phyloP scores from a whole-genome alignment of 1,140 invertebrate genomes.

The Leptoteleia sp. region DNA sequence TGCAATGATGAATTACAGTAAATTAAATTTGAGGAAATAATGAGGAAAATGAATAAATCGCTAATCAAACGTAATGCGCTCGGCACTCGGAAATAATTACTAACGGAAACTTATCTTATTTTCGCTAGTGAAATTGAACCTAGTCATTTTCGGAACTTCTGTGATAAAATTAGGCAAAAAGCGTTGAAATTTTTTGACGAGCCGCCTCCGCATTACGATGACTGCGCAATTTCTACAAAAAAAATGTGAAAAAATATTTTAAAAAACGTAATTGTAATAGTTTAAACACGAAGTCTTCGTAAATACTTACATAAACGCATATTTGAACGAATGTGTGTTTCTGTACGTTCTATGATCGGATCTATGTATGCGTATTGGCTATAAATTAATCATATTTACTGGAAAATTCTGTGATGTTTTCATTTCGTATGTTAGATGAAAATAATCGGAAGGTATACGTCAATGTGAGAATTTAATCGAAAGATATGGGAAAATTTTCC shows the following conservation, averaged over 20 bases:
- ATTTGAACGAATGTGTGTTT: conserved; percentile 9
- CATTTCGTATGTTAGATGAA: conserved; percentile 76
- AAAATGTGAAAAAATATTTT: conserved; percentile 19
- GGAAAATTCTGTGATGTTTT: conserved; percentile 82
- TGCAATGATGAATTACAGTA: conserved; percentile 36
- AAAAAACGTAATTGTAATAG: too few species aligned
- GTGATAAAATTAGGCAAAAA: conserved; percentile 77
- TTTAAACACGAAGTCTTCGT: too few species aligned
- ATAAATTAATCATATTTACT: conserved; percentile 70
- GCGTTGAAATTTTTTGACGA: conserved; percentile 41
- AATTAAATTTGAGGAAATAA: conserved; percentile 6
- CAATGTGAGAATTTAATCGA: conserved; percentile 57
- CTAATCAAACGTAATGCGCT: conserved; percentile 71
- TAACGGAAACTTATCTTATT: conserved; percentile 51
- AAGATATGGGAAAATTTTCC: conserved; percentile 41
- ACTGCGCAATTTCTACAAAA: conserved; percentile 39
- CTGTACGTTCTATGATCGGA: conserved; percentile 9
- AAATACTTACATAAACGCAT: conserved; percentile 17
- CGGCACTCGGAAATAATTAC: conserved; percentile 18
- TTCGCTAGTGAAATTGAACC: conserved; percentile 76
- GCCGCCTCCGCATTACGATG: conserved; percentile 63
- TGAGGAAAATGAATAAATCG: conserved; percentile 16
- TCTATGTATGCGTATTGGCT: conserved; percentile 65
- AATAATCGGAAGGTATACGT: conserved; percentile 56
- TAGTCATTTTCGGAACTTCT: conserved; percentile 80